Evolutionary conservation across 2,888 invertebrate genomes (phyloP), one percentile per base, ranked within the genome.

Genomic region (Trimorus sp.): DNA sequence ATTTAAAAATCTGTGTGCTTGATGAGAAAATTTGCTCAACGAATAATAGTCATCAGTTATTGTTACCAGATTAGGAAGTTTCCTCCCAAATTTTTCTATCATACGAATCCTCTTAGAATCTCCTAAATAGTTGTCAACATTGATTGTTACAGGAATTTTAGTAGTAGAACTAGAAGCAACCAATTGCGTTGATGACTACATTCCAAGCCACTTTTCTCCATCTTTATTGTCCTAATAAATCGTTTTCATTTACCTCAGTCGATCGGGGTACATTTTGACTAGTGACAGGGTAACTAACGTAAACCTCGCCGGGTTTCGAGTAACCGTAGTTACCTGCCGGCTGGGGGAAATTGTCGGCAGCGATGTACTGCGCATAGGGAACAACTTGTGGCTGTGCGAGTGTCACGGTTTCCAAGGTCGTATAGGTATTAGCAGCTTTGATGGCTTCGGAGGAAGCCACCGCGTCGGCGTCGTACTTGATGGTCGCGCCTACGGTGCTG

Each of bases 401-500:
- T 5, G 94, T 93, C 1, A 95, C 95, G 0, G 94, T 94, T 88
- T 95, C 94, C 82, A 95, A 90, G 84, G 94, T 94, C 0, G 95
- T 78, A 86, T 95, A 95, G 26, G 93, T 95, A 84, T 88, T 92
- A 11, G 88, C 86, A 0, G 84, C 84, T 73, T 90, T 90, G 53
- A 90, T 86, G 49, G 83, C 85, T 0, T 91, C 91, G 0, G 92
- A 91, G 16, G 90, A 89, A 1, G 83, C 87, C 9, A 86, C 85
- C 8, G 86, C 40, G 1, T 84, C 93, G 88, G 51, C 88, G 89
- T 79, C 93, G 91, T 84, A 92, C 85, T 90, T 94, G 92, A 89
- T 85, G n/a, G 85, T 79, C 9, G 83, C 58, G 36, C 85, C 65
- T 37, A 84, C 85, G 53, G 79, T 82, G 70, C 82, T 93, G 89